A percentile compares a stretch with the other conserved stretches of the same genome.
phyloP scores from a whole-genome alignment of 2,113 vertebrate species.

The Notiomystis cincta region DNA sequence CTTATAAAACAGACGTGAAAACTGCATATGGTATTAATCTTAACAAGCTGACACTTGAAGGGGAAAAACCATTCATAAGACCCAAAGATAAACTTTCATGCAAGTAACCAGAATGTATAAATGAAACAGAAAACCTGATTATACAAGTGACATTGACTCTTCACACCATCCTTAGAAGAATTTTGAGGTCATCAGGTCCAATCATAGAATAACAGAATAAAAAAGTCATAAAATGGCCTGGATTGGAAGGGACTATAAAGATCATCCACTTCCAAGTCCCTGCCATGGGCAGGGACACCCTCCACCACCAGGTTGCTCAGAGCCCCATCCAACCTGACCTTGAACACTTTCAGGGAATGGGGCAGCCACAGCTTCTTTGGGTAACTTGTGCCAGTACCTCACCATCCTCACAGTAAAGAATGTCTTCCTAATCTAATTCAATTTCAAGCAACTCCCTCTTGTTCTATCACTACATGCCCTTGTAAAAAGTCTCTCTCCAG shows the following conservation, averaged over 20 bases:
- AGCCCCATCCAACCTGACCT: background rate
- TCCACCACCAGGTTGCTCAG: background rate
- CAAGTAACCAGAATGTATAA: background rate
- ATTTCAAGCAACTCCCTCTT: background rate
- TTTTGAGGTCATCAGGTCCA: background rate
- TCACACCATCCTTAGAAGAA: background rate
- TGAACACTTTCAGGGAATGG: background rate
- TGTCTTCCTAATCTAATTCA: background rate
- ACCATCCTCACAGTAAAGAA: background rate
- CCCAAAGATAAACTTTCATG: background rate
- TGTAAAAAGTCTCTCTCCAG: background rate
- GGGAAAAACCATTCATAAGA: background rate
- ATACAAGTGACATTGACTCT: background rate
- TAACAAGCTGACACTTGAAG: background rate
- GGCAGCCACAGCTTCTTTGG: background rate
- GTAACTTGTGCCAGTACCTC: background rate
- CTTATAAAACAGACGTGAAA: background rate
- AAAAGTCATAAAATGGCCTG: background rate
- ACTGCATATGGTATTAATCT: background rate
- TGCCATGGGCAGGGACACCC: background rate
- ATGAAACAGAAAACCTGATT: background rate
- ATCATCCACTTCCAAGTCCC: background rate
- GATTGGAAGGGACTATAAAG: background rate
- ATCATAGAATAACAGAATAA: background rate
- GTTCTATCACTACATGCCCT: background rate